Evolutionary conservation across 2,888 invertebrate species (phyloP).

Genomic region (Drosophila nr. fundita): DNA sequence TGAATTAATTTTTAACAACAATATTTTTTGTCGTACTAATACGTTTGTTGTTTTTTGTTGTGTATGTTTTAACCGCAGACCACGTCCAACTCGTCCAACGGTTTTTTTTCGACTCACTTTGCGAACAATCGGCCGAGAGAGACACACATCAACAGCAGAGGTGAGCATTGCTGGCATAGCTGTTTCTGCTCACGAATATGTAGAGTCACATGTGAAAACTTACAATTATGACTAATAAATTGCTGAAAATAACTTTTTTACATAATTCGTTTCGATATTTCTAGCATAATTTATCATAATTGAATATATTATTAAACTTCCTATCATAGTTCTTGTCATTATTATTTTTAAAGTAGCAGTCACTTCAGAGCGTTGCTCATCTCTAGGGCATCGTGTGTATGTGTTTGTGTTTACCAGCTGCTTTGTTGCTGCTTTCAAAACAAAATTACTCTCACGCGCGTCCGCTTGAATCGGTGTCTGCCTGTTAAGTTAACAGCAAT

Average conservation of each 20-base stretch:
- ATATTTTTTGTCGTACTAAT: slow-evolving; percentile 43
- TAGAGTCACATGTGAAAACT: not conserved
- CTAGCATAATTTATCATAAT: not conserved
- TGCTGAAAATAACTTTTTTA: no score
- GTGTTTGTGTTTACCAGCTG: slow-evolving; percentile 55
- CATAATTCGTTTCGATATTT: not conserved
- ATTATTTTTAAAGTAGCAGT: not conserved
- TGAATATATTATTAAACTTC: not conserved
- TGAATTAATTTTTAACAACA: slow-evolving; percentile 54
- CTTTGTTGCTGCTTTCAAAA: slow-evolving; percentile 48
- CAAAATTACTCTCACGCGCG: slow-evolving; percentile 36
- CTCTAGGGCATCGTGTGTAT: slow-evolving; percentile 25
- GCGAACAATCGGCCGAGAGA: slow-evolving; percentile 38
- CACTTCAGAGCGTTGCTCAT: slow-evolving; percentile 16
- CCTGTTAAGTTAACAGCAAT: slow-evolving; percentile 55
- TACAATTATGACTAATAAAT: no score
- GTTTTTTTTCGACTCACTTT: slow-evolving; percentile 62
- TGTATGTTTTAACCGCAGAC: slow-evolving; percentile 54
- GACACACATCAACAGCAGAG: slow-evolving; percentile 43
- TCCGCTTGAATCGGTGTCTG: slow-evolving; percentile 26
- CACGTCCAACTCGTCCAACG: slow-evolving; percentile 65
- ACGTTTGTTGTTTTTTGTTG: slow-evolving; percentile 27
- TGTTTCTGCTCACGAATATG: slow-evolving; percentile 19
- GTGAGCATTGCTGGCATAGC: slow-evolving; percentile 19
- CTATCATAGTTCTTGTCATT: not conserved